A percentile compares a stretch with the other conserved stretches of the same genome.
Conservation (phyloP, 2,113 vertebrate species). For the Noctilio leporinus region DNA sequence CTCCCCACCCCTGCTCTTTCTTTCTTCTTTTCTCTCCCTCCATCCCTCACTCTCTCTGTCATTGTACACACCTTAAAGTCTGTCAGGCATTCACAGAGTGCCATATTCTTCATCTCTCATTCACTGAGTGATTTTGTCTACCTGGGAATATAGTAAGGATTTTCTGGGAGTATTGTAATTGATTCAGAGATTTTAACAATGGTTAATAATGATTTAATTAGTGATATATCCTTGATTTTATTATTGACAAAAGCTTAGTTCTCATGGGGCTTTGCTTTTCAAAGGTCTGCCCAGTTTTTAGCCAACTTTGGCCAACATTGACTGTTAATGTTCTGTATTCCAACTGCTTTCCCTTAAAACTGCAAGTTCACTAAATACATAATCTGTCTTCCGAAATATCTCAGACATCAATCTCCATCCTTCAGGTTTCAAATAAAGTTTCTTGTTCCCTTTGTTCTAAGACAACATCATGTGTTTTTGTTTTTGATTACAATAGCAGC, state of each 20-base stretch:
- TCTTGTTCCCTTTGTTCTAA: background rate
- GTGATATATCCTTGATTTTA: background rate
- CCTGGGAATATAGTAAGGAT: background rate
- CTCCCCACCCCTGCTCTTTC: background rate
- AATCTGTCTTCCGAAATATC: background rate
- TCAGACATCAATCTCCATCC: background rate
- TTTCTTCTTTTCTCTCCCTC: no score
- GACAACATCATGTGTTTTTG: background rate
- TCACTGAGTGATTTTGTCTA: background rate
- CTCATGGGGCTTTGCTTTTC: background rate
- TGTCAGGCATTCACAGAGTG: background rate
- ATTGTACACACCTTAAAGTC: background rate
- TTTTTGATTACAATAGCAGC: background rate
- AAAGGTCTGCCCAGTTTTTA: background rate
- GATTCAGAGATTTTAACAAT: background rate
- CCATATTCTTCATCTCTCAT: background rate
- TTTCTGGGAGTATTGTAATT: background rate
- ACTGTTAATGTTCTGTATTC: background rate
- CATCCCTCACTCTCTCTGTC: background rate
- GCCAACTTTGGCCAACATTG: background rate
- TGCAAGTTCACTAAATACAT: background rate
- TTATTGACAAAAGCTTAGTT: background rate
- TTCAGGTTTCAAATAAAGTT: background rate
- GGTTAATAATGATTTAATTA: background rate
- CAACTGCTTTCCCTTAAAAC: background rate